Conservation (phyloP, 1,140 invertebrate species). For the Anagrus nilaparvatae region DNA sequence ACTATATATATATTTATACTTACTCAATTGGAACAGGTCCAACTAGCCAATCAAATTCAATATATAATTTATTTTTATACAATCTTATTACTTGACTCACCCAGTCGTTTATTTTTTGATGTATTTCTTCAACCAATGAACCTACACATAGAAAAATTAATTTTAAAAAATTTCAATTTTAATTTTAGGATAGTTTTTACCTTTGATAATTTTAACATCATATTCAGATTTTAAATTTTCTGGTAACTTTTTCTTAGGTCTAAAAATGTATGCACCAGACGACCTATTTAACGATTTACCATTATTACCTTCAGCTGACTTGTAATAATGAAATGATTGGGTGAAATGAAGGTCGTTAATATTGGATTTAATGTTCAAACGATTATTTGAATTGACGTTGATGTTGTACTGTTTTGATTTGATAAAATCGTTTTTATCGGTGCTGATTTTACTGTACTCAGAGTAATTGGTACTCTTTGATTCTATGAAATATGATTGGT, state of each 20-base stretch:
- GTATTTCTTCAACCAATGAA: slow-evolving; percentile 68
- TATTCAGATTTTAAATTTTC: slow-evolving; percentile 30
- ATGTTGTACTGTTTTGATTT: slow-evolving; percentile 17
- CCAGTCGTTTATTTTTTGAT: slow-evolving; percentile 66
- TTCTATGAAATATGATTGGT: slow-evolving; percentile 49
- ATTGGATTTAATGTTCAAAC: slow-evolving; percentile 36
- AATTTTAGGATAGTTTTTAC: too few relatives aligned
- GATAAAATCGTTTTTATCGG: too few relatives aligned
- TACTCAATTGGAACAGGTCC: slow-evolving; percentile 83
- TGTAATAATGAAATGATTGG: slow-evolving; percentile 74
- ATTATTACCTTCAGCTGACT: slow-evolving; percentile 53
- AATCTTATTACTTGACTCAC: slow-evolving; percentile 71
- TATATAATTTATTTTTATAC: slow-evolving; percentile 52
- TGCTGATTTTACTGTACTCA: too few relatives aligned
- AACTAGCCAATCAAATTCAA: slow-evolving; percentile 88
- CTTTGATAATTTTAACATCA: slow-evolving; percentile 22
- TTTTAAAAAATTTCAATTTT: neutral
- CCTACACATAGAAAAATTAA: slow-evolving; percentile 58
- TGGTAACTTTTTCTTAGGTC: slow-evolving; percentile 47
- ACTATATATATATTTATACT: too few relatives aligned
- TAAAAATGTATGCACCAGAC: slow-evolving; percentile 82
- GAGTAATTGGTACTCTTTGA: slow-evolving; percentile 18
- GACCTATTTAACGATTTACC: slow-evolving; percentile 44
- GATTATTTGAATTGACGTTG: slow-evolving; percentile 29
- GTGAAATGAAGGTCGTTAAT: slow-evolving; percentile 38